Evolutionary conservation across 2,113 vertebrate genomes (phyloP).

Genomic region (Capreolus pygargus): DNA sequence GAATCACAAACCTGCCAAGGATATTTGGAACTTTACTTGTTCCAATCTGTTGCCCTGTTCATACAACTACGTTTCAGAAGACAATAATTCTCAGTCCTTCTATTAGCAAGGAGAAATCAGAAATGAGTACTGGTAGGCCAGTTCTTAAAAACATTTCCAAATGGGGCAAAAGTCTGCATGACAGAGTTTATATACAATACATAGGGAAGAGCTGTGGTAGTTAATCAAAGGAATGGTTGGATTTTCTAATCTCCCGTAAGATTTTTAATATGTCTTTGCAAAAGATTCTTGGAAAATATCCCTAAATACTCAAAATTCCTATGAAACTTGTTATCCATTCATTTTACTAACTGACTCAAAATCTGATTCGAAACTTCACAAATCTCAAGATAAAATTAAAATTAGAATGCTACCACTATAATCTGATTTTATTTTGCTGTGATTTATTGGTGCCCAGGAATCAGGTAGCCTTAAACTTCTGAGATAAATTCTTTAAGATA

Average conservation of each 20-base stretch:
- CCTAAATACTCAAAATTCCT: not conserved
- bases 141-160: not conserved
- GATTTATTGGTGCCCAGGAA: constrained; percentile 8
- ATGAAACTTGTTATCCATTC: not conserved
- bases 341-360: not conserved
- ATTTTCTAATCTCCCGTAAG: not conserved
- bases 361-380: not conserved
- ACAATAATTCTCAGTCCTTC: not conserved
- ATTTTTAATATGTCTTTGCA: not conserved
- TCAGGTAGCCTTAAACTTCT: not conserved
- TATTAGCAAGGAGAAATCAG: not conserved
- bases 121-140: not conserved
- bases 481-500: not conserved
- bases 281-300: not conserved
- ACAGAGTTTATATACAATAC: not conserved
- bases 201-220: not conserved
- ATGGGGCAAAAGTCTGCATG: not conserved
- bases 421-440: not conserved
- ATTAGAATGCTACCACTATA: not conserved
- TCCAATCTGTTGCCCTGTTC: not conserved
- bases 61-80: not conserved
- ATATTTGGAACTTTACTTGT: not conserved
- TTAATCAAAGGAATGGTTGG: not conserved
- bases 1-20: not conserved
- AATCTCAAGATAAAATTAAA: not conserved